Evolutionary conservation across 2,113 vertebrate species (phyloP).

Genomic region (Podarcis cretensis): DNA sequence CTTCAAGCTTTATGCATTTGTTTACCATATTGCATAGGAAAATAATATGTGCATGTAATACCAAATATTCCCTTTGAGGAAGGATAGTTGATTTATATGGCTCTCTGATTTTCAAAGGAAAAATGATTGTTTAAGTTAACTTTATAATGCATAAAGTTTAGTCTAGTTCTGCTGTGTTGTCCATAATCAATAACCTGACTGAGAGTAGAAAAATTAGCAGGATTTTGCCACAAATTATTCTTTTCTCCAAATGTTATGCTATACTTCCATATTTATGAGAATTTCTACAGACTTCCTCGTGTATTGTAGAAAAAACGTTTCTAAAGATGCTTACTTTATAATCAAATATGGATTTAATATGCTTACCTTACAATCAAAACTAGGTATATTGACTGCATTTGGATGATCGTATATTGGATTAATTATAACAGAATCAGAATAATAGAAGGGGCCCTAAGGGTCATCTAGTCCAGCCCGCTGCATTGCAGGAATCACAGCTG

Average conservation of each 20-base stretch:
- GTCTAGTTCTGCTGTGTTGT: neutral
- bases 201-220: neutral
- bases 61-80: neutral
- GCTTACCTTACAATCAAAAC: too few species aligned
- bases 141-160: neutral
- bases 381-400: too few species aligned
- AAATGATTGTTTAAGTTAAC: neutral
- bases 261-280: neutral
- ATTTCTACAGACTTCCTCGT: neutral
- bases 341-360: neutral
- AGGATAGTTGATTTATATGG: neutral
- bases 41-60: slow-evolving; percentile 45
- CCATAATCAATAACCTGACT: neutral
- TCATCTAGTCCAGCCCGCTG: too few species aligned
- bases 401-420: too few species aligned
- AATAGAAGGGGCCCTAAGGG: too few species aligned
- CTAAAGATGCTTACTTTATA: slow-evolving; percentile 1
- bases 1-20: slow-evolving; percentile 44
- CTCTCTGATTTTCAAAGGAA: neutral
- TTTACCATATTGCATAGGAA: slow-evolving; percentile 67
- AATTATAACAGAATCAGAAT: too few species aligned
- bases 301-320: neutral
- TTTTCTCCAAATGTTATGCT: neutral
- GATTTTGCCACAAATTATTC: neutral
- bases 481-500: too few species aligned